Conservation (phyloP, 2,888 invertebrate species). For the Drosophila trichaetosa region DNA sequence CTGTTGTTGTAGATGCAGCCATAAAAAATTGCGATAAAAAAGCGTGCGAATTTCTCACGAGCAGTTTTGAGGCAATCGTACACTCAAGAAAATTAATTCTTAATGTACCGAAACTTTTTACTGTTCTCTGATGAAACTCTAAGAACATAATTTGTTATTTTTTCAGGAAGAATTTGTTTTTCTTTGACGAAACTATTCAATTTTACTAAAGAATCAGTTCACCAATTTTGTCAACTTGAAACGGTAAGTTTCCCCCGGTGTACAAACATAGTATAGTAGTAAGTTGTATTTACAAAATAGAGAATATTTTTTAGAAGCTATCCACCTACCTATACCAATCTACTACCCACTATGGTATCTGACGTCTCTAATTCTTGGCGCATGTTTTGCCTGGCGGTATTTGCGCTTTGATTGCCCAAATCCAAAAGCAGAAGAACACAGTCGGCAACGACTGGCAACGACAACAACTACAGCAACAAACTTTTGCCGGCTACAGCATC, state of each 20-base stretch:
- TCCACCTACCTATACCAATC: conserved; percentile 25
- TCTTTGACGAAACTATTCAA: not conserved
- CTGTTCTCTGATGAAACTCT: not conserved
- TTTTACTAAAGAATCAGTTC: not conserved
- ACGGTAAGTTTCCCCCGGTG: not conserved
- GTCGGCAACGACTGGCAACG: conserved; percentile 16
- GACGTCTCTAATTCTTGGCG: conserved; percentile 64
- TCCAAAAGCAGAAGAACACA: conserved; percentile 49
- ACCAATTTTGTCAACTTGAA: not conserved
- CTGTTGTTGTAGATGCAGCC: conserved; percentile 72
- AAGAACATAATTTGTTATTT: not conserved
- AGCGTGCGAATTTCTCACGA: conserved; percentile 81
- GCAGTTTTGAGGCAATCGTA: conserved; percentile 52
- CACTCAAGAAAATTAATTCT: not conserved
- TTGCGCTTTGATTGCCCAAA: conserved; percentile 77
- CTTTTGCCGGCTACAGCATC: conserved; percentile 24
- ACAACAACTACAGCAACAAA: conserved; percentile 10
- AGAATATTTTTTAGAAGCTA: conserved; percentile 28
- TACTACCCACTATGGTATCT: conserved; percentile 30
- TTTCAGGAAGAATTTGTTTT: not conserved
- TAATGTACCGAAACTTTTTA: not conserved
- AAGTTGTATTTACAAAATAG: conserved; percentile 39
- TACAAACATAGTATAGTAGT: conserved; percentile 1
- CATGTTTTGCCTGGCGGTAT: conserved; percentile 75
- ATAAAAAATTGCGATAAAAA: conserved; percentile 80